Evolutionary conservation across 2,113 vertebrate genomes (phyloP), one percentile per base, ranked within the genome.

Genomic region (Ploceus nigricollis): DNA sequence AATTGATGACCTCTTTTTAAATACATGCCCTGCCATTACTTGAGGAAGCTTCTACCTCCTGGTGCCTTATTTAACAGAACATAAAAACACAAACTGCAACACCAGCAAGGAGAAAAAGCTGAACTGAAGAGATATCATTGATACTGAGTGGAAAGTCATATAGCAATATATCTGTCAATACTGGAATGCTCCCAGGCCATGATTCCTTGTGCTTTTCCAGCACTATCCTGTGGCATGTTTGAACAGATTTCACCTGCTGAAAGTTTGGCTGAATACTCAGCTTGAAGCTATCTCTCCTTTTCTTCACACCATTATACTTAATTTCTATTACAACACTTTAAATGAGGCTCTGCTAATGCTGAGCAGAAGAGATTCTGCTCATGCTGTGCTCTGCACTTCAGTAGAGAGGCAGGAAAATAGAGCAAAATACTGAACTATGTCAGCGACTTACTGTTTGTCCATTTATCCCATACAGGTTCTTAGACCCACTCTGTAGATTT

Each of bases 291-390:
- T 39, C 15, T 78, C 79, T 88, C 24, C 30, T 86, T 80, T 86
- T 65, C 63, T 93, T 95, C 23, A 73, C 15, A 37, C 12, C 10
- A 42, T 86, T 77, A 61, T 88, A 72, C 60, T 15, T 90, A 80
- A 68, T 83, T 94, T 88, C 48, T 77, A 33, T 89, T 73, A 88
- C 63, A 15, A 45, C 58, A 66, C 19, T 95, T 73, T 89, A 73
- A 92, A 89, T 44, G 42, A 90, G 25, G 40, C 15, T 65, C 72
- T 80, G n/a, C 12, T 88, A 80, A 56, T 3, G 2, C 42, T 66
- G 47, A 82, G 61, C 28, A 58, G 57, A 63, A 79, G 44, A 58
- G 15, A 86, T 82, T 71, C n/a, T 71, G 18, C 45, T 61, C 61
- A 53, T 45, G 23, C 50, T 92, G 47, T 78, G 39, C 15, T 77